These are phyloP conservation scores for Amphimedon queenslandica DNA, from an alignment of 37 sponge, comb jelly and placozoan species.

Conservation along the genomic window DNA sequence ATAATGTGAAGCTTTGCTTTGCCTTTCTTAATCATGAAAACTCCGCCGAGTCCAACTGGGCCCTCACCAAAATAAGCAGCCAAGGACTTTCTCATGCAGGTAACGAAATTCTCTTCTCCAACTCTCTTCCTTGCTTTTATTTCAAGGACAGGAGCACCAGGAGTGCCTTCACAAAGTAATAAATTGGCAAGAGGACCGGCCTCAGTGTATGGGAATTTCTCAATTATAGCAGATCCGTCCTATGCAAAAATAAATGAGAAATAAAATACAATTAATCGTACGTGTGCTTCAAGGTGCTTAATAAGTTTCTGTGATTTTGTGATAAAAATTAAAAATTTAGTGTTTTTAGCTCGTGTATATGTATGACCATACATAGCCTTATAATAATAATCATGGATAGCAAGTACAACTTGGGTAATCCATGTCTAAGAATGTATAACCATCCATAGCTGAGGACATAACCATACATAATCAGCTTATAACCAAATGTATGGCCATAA, in stretches of 20 bases:
- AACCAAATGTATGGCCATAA: too few species aligned
- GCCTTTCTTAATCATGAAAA: constrained; percentile 79
- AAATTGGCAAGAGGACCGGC: constrained; percentile 89
- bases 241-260: too few species aligned
- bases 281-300: too few species aligned
- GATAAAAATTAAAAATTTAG: too few species aligned
- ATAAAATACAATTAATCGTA: too few species aligned
- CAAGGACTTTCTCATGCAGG: constrained; percentile 75
- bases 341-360: neutral
- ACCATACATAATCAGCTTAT: too few species aligned
- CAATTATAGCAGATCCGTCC: constrained; percentile 54
- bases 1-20: constrained; percentile 91
- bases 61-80: constrained; percentile 58
- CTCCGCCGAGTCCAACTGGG: constrained; percentile 91
- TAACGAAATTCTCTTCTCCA: constrained; percentile 90
- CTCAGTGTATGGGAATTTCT: constrained; percentile 59
- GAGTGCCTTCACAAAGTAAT: constrained; percentile 67
- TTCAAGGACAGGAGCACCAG: constrained; percentile 82
- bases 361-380: too few species aligned
- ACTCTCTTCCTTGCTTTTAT: constrained; percentile 61
- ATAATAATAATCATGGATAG: too few species aligned
- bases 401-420: too few species aligned
- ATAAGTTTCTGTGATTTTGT: too few species aligned
- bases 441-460: too few species aligned
- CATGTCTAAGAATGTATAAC: too few species aligned